Evolutionary conservation across 1,140 invertebrate genomes (phyloP).

Genomic region (Lepidotrigona ventralis): DNA sequence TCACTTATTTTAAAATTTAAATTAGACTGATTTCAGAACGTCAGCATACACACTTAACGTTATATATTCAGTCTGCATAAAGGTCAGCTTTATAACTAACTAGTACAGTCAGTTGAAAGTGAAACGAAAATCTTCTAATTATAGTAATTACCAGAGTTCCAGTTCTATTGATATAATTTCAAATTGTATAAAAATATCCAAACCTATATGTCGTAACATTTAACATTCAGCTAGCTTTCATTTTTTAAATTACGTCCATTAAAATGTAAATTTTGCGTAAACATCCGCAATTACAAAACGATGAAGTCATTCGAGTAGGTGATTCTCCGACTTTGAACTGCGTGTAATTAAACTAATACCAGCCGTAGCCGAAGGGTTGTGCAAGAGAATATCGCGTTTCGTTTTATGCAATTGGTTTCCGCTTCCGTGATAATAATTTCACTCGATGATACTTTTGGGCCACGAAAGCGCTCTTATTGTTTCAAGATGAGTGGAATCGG

Average conservation of each 20-base stretch:
- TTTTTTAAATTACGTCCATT: not conserved
- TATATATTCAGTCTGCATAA: too few relatives aligned
- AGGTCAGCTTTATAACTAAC: too few relatives aligned
- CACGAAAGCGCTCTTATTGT: not conserved
- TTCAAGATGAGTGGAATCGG: slow-evolving; percentile 8
- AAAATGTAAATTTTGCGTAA: not conserved
- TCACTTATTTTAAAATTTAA: not conserved
- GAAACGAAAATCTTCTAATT: too few relatives aligned
- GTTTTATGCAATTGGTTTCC: slow-evolving; percentile 8
- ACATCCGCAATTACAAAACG: not conserved
- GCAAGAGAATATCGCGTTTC: not conserved
- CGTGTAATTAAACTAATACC: not conserved
- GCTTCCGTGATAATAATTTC: not conserved
- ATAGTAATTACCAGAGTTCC: too few relatives aligned
- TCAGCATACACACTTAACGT: not conserved
- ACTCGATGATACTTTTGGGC: not conserved
- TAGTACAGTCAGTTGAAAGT: too few relatives aligned
- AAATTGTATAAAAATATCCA: too few relatives aligned
- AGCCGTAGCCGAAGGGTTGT: not conserved
- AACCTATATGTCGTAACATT: too few relatives aligned
- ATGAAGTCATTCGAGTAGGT: slow-evolving; percentile 1
- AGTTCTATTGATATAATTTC: too few relatives aligned
- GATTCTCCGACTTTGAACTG: not conserved
- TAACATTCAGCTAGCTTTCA: too few relatives aligned
- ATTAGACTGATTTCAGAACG: not conserved